Evolutionary conservation across 2,888 invertebrate species (phyloP).

Genomic region (Sinotaia quadrata): DNA sequence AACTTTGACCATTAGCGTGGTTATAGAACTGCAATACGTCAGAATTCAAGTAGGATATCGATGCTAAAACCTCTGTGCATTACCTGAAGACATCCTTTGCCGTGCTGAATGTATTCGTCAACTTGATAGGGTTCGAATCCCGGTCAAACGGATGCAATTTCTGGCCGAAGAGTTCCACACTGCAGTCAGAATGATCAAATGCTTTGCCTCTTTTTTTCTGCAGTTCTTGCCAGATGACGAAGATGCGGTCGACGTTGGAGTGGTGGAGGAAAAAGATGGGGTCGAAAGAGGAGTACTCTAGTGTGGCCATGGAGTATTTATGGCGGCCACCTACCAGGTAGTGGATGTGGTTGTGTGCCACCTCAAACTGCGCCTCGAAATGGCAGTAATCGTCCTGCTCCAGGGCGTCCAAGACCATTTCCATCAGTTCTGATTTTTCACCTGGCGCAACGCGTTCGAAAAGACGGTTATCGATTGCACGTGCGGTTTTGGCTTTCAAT

Average conservation of each 20-base stretch:
- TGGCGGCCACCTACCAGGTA: slow-evolving; percentile 41
- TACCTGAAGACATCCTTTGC: slow-evolving; percentile 19
- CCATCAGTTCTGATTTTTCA: slow-evolving; percentile 28
- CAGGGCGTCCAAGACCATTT: slow-evolving; percentile 40
- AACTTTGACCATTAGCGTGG: too few species aligned
- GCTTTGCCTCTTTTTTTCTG: slow-evolving; percentile 30
- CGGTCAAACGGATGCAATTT: slow-evolving; percentile 35
- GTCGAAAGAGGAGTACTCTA: slow-evolving; percentile 44
- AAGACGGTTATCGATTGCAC: slow-evolving; percentile 41
- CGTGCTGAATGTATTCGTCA: slow-evolving; percentile 29
- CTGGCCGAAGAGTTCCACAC: slow-evolving; percentile 24
- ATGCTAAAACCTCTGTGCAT: too few species aligned
- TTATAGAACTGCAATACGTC: too few species aligned
- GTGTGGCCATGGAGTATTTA: slow-evolving; percentile 39
- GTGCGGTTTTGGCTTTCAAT: slow-evolving; percentile 33
- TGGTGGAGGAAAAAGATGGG: slow-evolving; percentile 46
- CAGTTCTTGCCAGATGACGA: slow-evolving; percentile 38
- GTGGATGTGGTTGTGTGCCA: slow-evolving; percentile 45
- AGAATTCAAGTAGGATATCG: too few species aligned
- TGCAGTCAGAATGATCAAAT: slow-evolving; percentile 30
- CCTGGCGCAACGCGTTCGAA: slow-evolving; percentile 34
- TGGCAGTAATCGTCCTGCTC: slow-evolving; percentile 42
- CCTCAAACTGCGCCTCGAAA: slow-evolving; percentile 43
- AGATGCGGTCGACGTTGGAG: slow-evolving; percentile 43
- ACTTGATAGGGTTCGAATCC: slow-evolving; percentile 35